Percentiles rank a stretch among this genome's conserved stretches.
phyloP scores from a whole-genome alignment of 1,140 invertebrate genomes.

The Varroa destructor region DNA sequence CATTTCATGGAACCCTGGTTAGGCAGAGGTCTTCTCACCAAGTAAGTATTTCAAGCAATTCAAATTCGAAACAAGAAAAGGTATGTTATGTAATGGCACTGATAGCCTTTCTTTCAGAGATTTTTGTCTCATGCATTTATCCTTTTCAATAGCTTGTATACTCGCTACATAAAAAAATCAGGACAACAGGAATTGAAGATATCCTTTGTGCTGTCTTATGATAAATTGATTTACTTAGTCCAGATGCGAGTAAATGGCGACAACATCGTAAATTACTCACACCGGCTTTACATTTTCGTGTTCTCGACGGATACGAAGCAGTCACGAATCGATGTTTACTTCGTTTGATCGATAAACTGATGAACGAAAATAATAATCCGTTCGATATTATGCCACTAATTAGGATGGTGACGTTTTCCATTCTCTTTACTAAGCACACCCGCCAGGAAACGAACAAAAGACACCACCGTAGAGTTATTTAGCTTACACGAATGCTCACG shows the following conservation, averaged over 20 bases:
- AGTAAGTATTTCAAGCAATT: constrained; percentile 37
- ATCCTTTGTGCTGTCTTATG: no score
- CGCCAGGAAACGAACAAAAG: no score
- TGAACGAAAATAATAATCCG: neutral
- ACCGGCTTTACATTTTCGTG: constrained; percentile 48
- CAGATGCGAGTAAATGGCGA: constrained; percentile 42
- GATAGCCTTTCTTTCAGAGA: no score
- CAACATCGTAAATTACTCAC: constrained; percentile 44
- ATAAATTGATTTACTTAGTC: neutral
- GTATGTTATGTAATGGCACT: no score
- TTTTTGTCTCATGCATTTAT: no score
- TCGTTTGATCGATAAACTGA: constrained; percentile 3
- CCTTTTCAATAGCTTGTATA: no score
- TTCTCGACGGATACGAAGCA: constrained; percentile 44
- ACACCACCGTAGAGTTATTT: no score
- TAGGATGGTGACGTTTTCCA: neutral
- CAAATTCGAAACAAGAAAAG: neutral
- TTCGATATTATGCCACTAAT: constrained; percentile 10
- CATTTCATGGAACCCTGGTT: constrained; percentile 60
- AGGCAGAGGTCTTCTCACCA: constrained; percentile 69
- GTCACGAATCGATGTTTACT: constrained; percentile 44
- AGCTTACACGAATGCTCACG: no score
- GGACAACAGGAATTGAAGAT: no score
- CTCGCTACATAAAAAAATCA: no score
- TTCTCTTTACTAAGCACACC: neutral